Percentiles rank a stretch among this genome's conserved stretches.
Conservation (phyloP, 2,888 invertebrate genomes). For the Sycophila texana region DNA sequence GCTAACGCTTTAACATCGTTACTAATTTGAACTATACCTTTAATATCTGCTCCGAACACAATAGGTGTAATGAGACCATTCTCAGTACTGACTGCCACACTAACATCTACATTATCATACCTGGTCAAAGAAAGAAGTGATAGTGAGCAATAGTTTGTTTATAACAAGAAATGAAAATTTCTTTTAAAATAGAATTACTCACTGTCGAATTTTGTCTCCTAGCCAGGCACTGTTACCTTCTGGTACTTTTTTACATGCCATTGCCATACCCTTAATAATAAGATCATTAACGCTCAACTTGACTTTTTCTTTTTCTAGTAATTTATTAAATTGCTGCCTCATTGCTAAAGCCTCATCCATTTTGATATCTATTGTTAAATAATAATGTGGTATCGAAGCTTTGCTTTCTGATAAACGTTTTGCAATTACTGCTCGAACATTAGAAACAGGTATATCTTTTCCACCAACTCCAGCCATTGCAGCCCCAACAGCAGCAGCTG, state of each 20-base stretch:
- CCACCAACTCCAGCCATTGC: conserved; percentile 76
- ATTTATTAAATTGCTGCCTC: conserved; percentile 87
- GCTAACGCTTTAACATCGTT: conserved; percentile 88
- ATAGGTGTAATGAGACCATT: conserved; percentile 98
- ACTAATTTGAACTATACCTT: conserved; percentile 91
- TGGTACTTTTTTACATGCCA: conserved; percentile 92
- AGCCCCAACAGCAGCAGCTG: conserved; percentile 63
- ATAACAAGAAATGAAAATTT: neutral
- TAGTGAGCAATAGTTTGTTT: neutral
- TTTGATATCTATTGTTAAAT: conserved; percentile 89
- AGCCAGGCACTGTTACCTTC: conserved; percentile 97
- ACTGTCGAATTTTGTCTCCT: conserved; percentile 94
- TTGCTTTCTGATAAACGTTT: conserved; percentile 92
- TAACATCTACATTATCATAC: conserved; percentile 94
- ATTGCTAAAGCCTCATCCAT: conserved; percentile 86
- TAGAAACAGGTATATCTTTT: conserved; percentile 89
- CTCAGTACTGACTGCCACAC: conserved; percentile 97
- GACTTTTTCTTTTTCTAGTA: conserved; percentile 85
- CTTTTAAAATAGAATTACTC: conserved; percentile 71
- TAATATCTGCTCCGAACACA: conserved; percentile 91
- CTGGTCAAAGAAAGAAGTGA: conserved; percentile 75
- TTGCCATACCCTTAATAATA: conserved; percentile 94
- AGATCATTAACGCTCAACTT: conserved; percentile 97
- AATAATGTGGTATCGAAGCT: conserved; percentile 97
- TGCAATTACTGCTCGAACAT: conserved; percentile 91